These are phyloP conservation scores for Poecilobothrus nobilitatus DNA, from an alignment of 2,888 invertebrate species.

Conservation along the genomic window DNA sequence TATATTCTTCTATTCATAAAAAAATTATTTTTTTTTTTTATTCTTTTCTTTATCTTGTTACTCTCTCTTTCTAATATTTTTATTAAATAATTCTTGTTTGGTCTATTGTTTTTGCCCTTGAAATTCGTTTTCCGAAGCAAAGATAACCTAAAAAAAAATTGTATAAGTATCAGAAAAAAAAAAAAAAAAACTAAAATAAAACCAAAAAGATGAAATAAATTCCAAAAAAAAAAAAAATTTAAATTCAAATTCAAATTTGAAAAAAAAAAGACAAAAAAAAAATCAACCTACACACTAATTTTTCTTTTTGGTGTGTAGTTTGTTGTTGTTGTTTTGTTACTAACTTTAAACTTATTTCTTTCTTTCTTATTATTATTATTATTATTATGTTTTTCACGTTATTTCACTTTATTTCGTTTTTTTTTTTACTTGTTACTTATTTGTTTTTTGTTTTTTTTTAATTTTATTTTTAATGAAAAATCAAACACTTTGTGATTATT, in stretches of 20 bases:
- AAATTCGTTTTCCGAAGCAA: not conserved
- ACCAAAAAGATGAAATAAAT: too few relatives aligned
- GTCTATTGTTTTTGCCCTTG: slow-evolving; percentile 3
- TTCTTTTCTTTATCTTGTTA: not conserved
- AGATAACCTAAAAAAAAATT: not conserved
- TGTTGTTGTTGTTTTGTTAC: not conserved
- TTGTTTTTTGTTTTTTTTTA: too few relatives aligned
- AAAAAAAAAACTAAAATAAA: too few relatives aligned
- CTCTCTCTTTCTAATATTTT: not conserved
- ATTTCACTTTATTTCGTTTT: too few relatives aligned
- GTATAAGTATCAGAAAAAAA: too few relatives aligned
- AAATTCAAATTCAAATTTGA: too few relatives aligned
- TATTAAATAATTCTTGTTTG: not conserved
- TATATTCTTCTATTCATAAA: not conserved
- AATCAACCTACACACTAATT: not conserved
- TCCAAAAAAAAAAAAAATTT: not conserved
- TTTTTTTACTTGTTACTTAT: too few relatives aligned
- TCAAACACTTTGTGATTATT: slow-evolving; percentile 1
- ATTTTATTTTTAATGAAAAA: not conserved
- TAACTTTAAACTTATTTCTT: not conserved
- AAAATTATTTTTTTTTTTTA: not conserved
- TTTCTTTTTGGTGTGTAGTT: too few relatives aligned
- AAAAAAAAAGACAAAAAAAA: too few relatives aligned
- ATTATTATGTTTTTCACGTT: too few relatives aligned
- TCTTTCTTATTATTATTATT: not conserved